These are phyloP conservation scores for Helicolenus hilgendorfi DNA, from an alignment of 2,797 vertebrate species.

Conservation along the genomic window DNA sequence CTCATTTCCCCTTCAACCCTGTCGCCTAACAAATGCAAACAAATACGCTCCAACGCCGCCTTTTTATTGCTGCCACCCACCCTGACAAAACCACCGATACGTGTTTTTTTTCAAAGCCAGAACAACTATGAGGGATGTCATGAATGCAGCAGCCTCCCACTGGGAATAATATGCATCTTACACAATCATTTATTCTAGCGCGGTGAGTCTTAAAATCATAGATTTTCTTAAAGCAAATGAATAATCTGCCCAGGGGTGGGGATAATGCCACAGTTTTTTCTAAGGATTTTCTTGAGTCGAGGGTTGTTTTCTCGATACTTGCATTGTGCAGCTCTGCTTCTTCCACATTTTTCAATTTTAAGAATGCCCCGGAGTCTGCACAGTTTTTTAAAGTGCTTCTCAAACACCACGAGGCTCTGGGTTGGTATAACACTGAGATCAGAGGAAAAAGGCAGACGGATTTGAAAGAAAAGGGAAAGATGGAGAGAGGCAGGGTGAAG, in stretches of 20 bases:
- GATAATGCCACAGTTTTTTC: neutral
- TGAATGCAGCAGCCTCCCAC: slow-evolving; percentile 23
- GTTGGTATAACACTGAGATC: neutral
- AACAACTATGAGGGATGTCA: slow-evolving; percentile 35
- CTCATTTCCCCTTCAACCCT: slow-evolving; percentile 45
- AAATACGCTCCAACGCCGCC: slow-evolving; percentile 14
- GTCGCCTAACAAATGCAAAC: slow-evolving; percentile 42
- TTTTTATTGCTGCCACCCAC: slow-evolving; percentile 53
- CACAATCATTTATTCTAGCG: slow-evolving; percentile 8
- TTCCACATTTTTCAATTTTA: neutral
- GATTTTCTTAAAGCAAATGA: slow-evolving; percentile 7
- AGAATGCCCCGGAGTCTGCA: neutral
- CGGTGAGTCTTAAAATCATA: slow-evolving; percentile 1
- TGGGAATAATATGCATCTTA: slow-evolving; percentile 11
- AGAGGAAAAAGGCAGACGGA: neutral
- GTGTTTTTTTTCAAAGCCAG: neutral
- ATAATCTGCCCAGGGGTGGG: neutral
- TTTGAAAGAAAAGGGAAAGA: neutral
- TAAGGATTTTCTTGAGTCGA: neutral
- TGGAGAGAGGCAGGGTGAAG: neutral
- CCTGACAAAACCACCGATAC: slow-evolving; percentile 25
- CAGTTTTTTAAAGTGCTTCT: neutral
- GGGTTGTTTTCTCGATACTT: neutral
- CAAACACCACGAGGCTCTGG: neutral
- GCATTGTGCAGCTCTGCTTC: neutral